Conservation (phyloP, 1,140 invertebrate species). For the Ceratosolen solmsi region DNA sequence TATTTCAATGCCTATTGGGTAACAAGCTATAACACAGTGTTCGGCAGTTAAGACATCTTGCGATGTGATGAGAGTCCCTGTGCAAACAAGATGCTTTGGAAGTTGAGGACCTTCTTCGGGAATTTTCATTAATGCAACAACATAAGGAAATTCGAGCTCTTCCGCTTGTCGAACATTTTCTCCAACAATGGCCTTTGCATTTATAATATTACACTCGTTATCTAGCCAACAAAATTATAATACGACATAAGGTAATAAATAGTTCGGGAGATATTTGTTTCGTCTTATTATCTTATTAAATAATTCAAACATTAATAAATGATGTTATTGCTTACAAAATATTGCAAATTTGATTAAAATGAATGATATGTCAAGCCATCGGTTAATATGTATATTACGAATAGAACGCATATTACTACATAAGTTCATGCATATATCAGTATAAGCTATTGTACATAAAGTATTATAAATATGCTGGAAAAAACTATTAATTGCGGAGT, state of each 20-base stretch:
- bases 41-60: not conserved
- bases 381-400: not conserved
- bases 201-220: not conserved
- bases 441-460: too few species aligned
- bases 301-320: not conserved
- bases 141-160: not conserved
- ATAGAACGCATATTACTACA: too few species aligned
- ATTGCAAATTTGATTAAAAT: not conserved
- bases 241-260: too few species aligned
- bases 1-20: not conserved
- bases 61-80: not conserved
- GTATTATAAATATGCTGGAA: too few species aligned
- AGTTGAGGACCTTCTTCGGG: too few species aligned
- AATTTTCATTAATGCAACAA: not conserved
- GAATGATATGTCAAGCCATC: not conserved
- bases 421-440: too few species aligned
- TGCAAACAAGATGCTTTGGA: not conserved
- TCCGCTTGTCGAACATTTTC: not conserved
- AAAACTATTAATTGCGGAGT: too few species aligned
- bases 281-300: too few species aligned
- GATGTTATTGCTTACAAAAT: not conserved
- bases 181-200: not conserved
- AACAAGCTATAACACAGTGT: not conserved
- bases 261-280: too few species aligned
- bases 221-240: not conserved